Evolutionary conservation across 2,888 invertebrate genomes (phyloP), one percentile per base, ranked within the genome.

Genomic region (Malacosoma neustria): DNA sequence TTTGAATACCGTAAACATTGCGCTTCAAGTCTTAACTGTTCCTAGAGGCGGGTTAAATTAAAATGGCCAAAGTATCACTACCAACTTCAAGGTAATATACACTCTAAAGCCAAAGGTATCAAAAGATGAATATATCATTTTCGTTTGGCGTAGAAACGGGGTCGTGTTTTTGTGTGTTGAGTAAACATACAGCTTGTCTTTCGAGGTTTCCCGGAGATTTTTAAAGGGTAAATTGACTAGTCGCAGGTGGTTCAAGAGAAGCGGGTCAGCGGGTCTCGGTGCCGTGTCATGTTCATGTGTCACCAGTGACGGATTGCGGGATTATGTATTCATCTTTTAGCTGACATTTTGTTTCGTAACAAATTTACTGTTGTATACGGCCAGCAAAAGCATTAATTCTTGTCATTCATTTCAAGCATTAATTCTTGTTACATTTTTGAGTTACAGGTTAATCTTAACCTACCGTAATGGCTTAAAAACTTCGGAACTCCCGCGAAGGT

Each of bases 151-250:
- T 15, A 30, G 48, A 74, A 85, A 80, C 55, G 76, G 65, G 84
- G 79, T 57, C 82, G 72, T 62, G 58, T 55, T 64, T 74, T 80
- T 80, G 77, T 81, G 62, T 79, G 81, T 79, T 77, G 72, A 61
- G 80, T 76, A 70, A 81, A 82, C 85, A 82, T 54, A 63, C 67
- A 61, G 70, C 68, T 81, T 84, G 75, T 79, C 77, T 81, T 80
- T 75, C 57, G 62, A 64, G 69, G 73, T 71, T 80, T 74, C 64
- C 67, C 49, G 22, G 63, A 74, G 71, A 65, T 71, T 82, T 82
- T 81, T 72, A 72, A 71, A 76, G 69, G 22, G 73, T 72, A 79
- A 82, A 84, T 84, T 82, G 77, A 82, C 81, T 76, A 67, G 82
- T 77, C 61, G 69, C 75, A 70, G 69, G 62, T 72, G 72, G 70